Evolutionary conservation across 2,113 vertebrate species (phyloP).

Genomic region (Pandion haliaetus): DNA sequence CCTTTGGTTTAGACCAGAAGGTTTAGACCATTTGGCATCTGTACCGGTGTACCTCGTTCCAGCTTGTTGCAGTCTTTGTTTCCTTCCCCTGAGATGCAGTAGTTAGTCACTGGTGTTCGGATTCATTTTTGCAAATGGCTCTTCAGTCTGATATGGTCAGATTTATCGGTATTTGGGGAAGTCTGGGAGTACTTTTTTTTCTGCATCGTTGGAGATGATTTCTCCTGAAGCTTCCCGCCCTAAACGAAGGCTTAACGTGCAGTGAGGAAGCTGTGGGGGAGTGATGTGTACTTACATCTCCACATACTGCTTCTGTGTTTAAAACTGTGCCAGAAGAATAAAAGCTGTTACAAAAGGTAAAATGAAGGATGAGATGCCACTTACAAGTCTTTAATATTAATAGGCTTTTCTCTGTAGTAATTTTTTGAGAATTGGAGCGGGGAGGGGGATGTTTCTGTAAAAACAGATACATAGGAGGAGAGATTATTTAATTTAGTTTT

Average conservation of each 20-base stretch:
- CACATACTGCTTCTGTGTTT: not conserved
- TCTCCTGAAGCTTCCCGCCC: not conserved
- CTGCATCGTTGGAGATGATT: not conserved
- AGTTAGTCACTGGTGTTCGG: not conserved
- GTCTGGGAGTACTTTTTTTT: not conserved
- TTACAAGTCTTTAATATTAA: not conserved
- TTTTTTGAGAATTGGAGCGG: not conserved
- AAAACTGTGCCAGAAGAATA: not conserved
- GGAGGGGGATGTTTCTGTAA: not conserved
- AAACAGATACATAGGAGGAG: not conserved
- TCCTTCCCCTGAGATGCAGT: not conserved
- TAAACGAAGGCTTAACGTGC: not conserved
- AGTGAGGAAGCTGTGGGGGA: not conserved
- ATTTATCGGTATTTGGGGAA: not conserved
- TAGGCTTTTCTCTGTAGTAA: not conserved
- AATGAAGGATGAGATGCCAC: not conserved
- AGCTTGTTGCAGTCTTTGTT: not conserved
- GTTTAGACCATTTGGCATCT: not conserved
- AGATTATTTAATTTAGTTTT: not conserved
- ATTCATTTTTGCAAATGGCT: not conserved
- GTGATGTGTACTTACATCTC: not conserved
- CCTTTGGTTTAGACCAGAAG: not conserved
- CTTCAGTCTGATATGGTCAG: not conserved
- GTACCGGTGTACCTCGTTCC: accelerated
- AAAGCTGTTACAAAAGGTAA: not conserved